Conservation (phyloP, 1,140 invertebrate species). For the Adoxophyes honmai region DNA sequence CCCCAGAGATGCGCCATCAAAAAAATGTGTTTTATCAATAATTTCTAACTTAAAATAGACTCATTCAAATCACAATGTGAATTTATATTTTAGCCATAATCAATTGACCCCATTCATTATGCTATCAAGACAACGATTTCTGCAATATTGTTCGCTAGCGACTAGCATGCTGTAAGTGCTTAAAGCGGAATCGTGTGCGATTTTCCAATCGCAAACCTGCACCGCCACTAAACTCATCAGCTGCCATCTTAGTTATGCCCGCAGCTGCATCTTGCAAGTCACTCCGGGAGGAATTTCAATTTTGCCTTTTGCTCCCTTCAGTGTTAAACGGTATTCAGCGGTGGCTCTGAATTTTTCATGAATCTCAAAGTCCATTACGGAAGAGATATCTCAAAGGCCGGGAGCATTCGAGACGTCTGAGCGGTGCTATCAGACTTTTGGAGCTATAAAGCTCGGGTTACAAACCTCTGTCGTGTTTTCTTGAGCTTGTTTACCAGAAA, state of each 20-base stretch:
- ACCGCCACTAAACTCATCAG: slow-evolving; percentile 21
- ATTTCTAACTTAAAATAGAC: no score
- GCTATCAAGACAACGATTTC: no score
- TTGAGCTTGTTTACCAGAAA: no score
- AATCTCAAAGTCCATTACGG: background rate
- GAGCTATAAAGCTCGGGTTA: no score
- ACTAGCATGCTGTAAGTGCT: no score
- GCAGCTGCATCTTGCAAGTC: slow-evolving; percentile 27
- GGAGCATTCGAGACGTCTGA: background rate
- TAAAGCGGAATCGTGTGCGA: background rate
- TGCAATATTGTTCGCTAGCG: no score
- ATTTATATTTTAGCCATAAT: no score
- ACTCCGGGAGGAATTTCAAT: slow-evolving; percentile 26
- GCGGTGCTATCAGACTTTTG: background rate
- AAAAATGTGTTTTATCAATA: no score
- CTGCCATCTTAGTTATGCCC: slow-evolving; percentile 19
- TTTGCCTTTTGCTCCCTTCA: slow-evolving; percentile 8
- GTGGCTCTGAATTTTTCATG: slow-evolving; percentile 9
- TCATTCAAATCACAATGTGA: no score
- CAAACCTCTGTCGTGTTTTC: no score
- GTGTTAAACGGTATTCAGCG: background rate
- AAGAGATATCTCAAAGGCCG: background rate
- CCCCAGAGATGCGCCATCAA: no score
- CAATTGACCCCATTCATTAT: no score
- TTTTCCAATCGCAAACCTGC: background rate